Evolutionary conservation across 2,888 invertebrate species (phyloP).

Genomic region (Rhingia rostrata): DNA sequence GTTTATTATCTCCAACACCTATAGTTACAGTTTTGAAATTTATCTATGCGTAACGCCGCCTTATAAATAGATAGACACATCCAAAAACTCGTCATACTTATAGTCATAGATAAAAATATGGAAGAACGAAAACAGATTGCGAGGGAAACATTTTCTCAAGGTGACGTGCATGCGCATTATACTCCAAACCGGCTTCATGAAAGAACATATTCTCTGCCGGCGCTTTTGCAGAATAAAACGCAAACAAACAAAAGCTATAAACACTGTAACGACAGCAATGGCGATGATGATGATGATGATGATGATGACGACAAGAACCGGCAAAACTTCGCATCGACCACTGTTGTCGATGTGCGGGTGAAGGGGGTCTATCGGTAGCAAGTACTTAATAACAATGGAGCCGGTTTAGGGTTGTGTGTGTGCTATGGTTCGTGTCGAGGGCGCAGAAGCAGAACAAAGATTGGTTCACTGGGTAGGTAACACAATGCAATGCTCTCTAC

Average conservation of each 20-base stretch:
- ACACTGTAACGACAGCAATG: slow-evolving; percentile 41
- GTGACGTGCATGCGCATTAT: slow-evolving; percentile 69
- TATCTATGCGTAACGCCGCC: slow-evolving; percentile 23
- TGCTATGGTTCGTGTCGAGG: slow-evolving; percentile 30
- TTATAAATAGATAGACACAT: slow-evolving; percentile 25
- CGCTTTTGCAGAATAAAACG: slow-evolving; percentile 51
- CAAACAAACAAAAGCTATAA: slow-evolving; percentile 57
- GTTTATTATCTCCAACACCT: neutral
- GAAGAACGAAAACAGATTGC: slow-evolving; percentile 32
- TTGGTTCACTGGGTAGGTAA: slow-evolving; percentile 7
- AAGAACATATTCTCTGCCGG: slow-evolving; percentile 56
- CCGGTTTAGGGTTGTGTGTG: slow-evolving; percentile 41
- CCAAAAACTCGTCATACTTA: neutral
- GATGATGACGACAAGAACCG: slow-evolving; percentile 65
- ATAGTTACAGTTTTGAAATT: slow-evolving; percentile 12
- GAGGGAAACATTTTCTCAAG: slow-evolving; percentile 67
- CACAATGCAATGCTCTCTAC: neutral
- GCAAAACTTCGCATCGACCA: slow-evolving; percentile 46
- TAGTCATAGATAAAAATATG: slow-evolving; percentile 2
- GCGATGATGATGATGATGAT: slow-evolving; percentile 37
- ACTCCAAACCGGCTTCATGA: slow-evolving; percentile 62
- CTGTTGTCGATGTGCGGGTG: neutral
- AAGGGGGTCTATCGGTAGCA: slow-evolving; percentile 12
- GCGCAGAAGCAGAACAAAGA: slow-evolving; percentile 58
- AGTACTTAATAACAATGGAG: slow-evolving; percentile 34